Evolutionary conservation across 23 tunicate species (phyloP), one percentile per base, ranked within the genome.

Genomic region (Diplosoma virens): DNA sequence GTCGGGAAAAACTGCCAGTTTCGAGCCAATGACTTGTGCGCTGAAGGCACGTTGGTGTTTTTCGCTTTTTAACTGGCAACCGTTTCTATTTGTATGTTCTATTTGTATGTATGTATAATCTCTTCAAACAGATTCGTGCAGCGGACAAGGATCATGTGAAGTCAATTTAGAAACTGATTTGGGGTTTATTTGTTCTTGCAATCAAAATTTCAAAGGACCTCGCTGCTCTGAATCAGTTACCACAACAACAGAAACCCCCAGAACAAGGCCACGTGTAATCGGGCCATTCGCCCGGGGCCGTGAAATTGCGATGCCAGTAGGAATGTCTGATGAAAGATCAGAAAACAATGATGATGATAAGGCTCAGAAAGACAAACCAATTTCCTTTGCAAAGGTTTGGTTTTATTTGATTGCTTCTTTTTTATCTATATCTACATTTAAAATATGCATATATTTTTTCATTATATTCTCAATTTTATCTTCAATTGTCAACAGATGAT

Each of bases 1-100:
- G 73, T 90, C 7, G 90, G 90, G 32, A 78, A 77, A 31, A 81
- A 67, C 35, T 90, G 89, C 59, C 90, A 90, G 78, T 89, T 89
- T 37, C 52, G 70, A 34, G 82, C 71, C 24, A 52, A 52, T 20
- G 84, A 89, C 3, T 45, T 89, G 6, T 89, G 96, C 31, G 61
- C 50, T 11, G 88, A 41, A 32, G 87, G 87, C 75, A 24, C 7
- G 81, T n/a, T n/a, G 24, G 20, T 41, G 9, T 41, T 7, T n/a
- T n/a, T n/a, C n/a, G n/a, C n/a, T n/a, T n/a, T n/a, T n/a, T n/a
- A n/a, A n/a, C n/a, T n/a, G n/a, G n/a, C n/a, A n/a, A n/a, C n/a
- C n/a, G n/a, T n/a, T n/a, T n/a, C n/a, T n/a, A n/a, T n/a, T n/a
- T n/a, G 52, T 46, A 46, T 11, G 16, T 16, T 16, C 11, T 46